phyloP scores from a whole-genome alignment of 2,113 vertebrate genomes.

The Sisor rabdophorus region DNA sequence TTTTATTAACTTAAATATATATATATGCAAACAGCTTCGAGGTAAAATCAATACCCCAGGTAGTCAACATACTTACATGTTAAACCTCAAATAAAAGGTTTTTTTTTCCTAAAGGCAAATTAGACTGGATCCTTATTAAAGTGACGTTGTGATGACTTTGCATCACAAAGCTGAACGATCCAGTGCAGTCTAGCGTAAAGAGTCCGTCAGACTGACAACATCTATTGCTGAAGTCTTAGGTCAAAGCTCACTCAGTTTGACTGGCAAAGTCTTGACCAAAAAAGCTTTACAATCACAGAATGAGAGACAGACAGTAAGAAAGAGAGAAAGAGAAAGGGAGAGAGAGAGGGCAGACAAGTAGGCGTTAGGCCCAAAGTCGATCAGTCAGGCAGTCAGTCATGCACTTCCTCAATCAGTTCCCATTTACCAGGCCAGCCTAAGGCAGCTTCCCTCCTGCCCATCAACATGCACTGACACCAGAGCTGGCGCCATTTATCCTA shows the following conservation, averaged over 20 bases:
- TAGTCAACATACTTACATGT: background rate
- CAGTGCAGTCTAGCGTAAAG: conserved; percentile 28
- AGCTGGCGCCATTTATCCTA: conserved; percentile 57
- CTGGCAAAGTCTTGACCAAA: conserved; percentile 56
- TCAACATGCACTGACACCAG: conserved; percentile 51
- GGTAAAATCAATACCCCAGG: conserved; percentile 19
- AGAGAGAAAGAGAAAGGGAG: conserved; percentile 14
- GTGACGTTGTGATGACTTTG: conserved; percentile 18
- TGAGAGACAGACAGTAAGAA: background rate
- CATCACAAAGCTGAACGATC: background rate
- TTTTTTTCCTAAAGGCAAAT: conserved; percentile 30
- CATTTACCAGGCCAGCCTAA: conserved; percentile 52
- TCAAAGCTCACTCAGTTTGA: conserved; percentile 57
- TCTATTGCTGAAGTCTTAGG: conserved; percentile 44
- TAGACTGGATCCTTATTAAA: conserved; percentile 11
- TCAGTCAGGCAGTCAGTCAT: conserved; percentile 57
- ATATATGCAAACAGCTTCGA: conserved; percentile 15
- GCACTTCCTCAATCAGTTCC: conserved; percentile 52
- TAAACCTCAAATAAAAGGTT: background rate
- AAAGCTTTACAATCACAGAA: conserved; percentile 33
- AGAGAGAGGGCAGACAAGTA: conserved; percentile 25
- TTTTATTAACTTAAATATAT: conserved; percentile 19
- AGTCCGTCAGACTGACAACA: conserved; percentile 30
- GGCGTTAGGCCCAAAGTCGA: conserved; percentile 53
- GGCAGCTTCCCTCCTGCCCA: conserved; percentile 49